Base-by-base conservation (phyloP, 2,888 invertebrate genomes). In the Alsophila aescularia region DNA sequence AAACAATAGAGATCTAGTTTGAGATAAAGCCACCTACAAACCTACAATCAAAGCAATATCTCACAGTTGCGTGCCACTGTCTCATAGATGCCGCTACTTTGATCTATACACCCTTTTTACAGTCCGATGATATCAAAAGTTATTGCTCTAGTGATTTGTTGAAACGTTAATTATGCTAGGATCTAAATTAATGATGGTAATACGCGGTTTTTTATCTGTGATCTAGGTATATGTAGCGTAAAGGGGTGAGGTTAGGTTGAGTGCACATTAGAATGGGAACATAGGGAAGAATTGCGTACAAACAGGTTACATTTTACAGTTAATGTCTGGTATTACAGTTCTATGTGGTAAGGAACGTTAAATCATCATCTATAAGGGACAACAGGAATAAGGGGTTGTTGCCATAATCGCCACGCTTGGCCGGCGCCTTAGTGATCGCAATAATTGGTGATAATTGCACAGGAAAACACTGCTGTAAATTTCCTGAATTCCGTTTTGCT, bases 131-230 rank as follows among this genome's bases (percentile, higher is more conserved):
- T 75, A 83, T 83, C 81, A 72, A 69, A 73, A 73, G 73, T 76
- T 73, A 74, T 75, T 68, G 73, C 71, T 68, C 67, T 75, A 73
- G 80, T 83, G 82, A 89, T 90, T 89, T 87, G 86, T 87, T 82
- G 81, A 79, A 81, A 77, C 79, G 82, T 85, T 87, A 89, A 90
- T 89, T 86, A 85, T 76, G 75, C 76, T 67, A 67, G 67, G 73
- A 72, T 66, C 81, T 81, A 79, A 78, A 83, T 87, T 83, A 85
- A 84, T 84, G 78, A 77, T 41, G 75, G 80, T 77, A 72, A 76
- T 72, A 72, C 72, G 72, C 76, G 74, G 77, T 87, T 85, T 82
- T 78, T 70, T 70, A 70, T 72, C 64, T 58, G 42, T 52, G 60
- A 72, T 69, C 73, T 70, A 66, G 66, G 32, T 52, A 41, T 35